Evolutionary conservation across 2,888 invertebrate genomes (phyloP).

Genomic region (Matsumyia berberina): DNA sequence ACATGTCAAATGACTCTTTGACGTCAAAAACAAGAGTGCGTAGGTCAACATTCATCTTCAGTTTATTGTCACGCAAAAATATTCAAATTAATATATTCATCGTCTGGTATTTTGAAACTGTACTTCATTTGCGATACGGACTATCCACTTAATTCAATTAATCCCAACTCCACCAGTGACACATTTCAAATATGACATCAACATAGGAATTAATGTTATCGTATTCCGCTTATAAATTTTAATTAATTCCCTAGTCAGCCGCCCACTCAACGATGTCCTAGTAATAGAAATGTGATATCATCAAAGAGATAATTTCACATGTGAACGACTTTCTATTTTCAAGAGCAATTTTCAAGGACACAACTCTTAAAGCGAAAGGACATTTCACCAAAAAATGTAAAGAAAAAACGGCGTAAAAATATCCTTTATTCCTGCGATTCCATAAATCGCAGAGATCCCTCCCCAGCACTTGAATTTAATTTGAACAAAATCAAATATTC

Average conservation of each 20-base stretch:
- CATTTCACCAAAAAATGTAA: too few species aligned
- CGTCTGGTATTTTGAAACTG: too few species aligned
- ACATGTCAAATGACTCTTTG: too few species aligned
- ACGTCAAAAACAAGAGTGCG: too few species aligned
- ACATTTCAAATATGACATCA: neutral
- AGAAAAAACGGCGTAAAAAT: neutral
- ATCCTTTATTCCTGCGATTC: neutral
- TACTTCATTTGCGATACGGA: too few species aligned
- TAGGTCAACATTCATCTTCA: too few species aligned
- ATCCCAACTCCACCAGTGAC: neutral
- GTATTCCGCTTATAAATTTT: conserved; percentile 14
- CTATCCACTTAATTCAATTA: neutral
- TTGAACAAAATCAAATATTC: conserved; percentile 11
- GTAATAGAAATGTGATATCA: conserved; percentile 17
- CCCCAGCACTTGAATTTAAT: neutral
- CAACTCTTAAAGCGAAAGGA: neutral
- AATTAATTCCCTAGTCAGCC: conserved; percentile 25
- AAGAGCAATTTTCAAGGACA: neutral
- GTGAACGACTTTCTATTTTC: conserved; percentile 4
- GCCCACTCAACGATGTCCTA: neutral
- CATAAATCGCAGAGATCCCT: neutral
- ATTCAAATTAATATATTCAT: too few species aligned
- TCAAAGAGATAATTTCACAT: conserved; percentile 9
- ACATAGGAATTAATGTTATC: conserved; percentile 14
- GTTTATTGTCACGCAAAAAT: too few species aligned